These are phyloP conservation scores for Leptinotarsa undecemlineata DNA, from an alignment of 1,140 invertebrate species.

Conservation along the genomic window DNA sequence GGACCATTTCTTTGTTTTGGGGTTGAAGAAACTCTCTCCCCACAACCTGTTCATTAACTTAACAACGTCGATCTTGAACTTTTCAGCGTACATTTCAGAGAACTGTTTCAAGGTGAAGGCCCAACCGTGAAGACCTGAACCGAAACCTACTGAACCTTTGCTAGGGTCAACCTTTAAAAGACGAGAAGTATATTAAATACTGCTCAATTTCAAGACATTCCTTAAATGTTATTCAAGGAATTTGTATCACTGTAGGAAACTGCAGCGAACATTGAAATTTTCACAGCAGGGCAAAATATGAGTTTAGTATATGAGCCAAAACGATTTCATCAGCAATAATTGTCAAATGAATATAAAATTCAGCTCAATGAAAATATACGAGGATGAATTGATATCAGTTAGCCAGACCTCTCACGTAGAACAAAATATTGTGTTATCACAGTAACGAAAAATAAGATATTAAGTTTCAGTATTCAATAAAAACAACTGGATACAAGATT, in stretches of 20 bases:
- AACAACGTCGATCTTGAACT: conserved; percentile 96
- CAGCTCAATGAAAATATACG: background rate
- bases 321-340: too few species aligned
- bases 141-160: conserved; percentile 98
- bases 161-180: conserved; percentile 81
- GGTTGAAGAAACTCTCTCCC: conserved; percentile 99
- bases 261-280: conserved; percentile 38
- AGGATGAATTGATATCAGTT: too few species aligned
- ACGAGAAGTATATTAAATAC: background rate
- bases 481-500: too few species aligned
- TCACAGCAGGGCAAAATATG: conserved; percentile 47
- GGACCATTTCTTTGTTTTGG: conserved; percentile 97
- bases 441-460: too few species aligned
- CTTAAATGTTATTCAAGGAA: too few species aligned
- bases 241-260: conserved; percentile 46
- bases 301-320: conserved; percentile 42
- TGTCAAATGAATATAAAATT: too few species aligned
- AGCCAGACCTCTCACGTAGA: too few species aligned
- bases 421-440: background rate
- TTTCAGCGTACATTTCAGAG: conserved; percentile 97
- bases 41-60: conserved; percentile 96
- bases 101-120: conserved; percentile 99
- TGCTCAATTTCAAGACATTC: too few species aligned
- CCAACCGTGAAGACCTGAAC: conserved; percentile 99
- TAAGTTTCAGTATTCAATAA: too few species aligned